Conservation (phyloP, 2,797 vertebrate species). For the Coilia nasus region DNA sequence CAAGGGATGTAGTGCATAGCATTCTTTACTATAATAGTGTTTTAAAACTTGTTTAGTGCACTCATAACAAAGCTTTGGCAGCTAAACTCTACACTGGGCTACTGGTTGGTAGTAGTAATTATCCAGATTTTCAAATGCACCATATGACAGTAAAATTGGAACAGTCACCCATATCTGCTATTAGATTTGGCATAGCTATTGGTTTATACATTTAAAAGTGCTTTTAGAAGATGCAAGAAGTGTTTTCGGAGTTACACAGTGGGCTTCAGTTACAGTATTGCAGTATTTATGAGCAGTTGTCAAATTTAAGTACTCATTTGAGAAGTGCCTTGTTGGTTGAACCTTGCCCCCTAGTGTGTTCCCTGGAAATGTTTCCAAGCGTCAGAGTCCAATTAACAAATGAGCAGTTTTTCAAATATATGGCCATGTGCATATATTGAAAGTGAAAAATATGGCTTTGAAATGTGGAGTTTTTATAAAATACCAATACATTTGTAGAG, state of each 20-base stretch:
- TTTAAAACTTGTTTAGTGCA: too few relatives aligned
- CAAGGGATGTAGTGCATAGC: background rate
- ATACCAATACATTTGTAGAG: background rate
- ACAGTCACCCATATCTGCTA: background rate
- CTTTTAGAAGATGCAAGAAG: background rate
- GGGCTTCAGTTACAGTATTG: too few relatives aligned
- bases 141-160: background rate
- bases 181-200: background rate
- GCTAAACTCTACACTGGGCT: too few relatives aligned
- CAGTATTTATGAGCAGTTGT: background rate
- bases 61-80: too few relatives aligned
- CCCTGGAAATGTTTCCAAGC: conserved; percentile 48
- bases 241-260: background rate
- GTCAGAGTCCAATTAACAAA: conserved; percentile 58
- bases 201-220: background rate
- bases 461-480: conserved; percentile 21
- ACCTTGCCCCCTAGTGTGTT: conserved; percentile 39
- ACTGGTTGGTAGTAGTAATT: background rate
- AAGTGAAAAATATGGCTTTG: conserved; percentile 53
- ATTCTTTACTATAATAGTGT: background rate
- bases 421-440: conserved; percentile 48
- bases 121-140: background rate
- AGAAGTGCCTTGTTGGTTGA: conserved; percentile 45
- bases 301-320: conserved; percentile 49
- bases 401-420: conserved; percentile 45